Percentiles rank a stretch among this genome's conserved stretches.
Evolutionary conservation across 2,888 invertebrate genomes (phyloP).

Genomic region (Gymnoscelis rufifasciata): DNA sequence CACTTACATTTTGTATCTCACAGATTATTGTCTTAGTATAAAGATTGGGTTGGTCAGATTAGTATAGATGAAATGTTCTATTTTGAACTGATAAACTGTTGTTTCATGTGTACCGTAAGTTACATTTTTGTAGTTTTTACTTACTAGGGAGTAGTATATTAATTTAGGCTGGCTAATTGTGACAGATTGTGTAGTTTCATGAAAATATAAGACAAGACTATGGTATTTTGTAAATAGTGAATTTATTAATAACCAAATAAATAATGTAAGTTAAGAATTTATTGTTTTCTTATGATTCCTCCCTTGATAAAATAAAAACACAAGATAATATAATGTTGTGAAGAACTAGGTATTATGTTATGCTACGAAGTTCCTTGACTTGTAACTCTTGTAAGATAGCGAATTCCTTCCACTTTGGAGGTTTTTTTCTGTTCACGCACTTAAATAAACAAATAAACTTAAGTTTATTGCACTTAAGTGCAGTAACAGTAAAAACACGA

Average conservation of each 20-base stretch:
- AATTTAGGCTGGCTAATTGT: constrained; percentile 2
- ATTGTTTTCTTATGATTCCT: too few species aligned
- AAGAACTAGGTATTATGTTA: too few species aligned
- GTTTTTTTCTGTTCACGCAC: too few species aligned
- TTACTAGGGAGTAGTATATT: neutral
- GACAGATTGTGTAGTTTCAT: constrained; percentile 14
- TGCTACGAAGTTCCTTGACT: too few species aligned
- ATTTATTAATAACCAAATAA: constrained; percentile 68
- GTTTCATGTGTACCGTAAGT: neutral
- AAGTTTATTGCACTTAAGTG: too few species aligned
- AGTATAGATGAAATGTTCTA: constrained; percentile 3
- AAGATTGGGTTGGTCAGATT: constrained; percentile 3
- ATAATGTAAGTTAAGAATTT: constrained; percentile 36
- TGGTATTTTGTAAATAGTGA: constrained; percentile 68
- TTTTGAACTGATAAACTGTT: constrained; percentile 2
- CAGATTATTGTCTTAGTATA: constrained; percentile 4
- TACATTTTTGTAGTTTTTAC: constrained; percentile 5
- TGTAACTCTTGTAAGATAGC: too few species aligned
- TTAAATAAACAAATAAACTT: too few species aligned
- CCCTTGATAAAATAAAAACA: too few species aligned
- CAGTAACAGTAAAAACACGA: too few species aligned
- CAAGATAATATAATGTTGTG: too few species aligned
- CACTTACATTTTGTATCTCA: constrained; percentile 17
- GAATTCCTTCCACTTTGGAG: too few species aligned
- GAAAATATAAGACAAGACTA: constrained; percentile 35